Evolutionary conservation across 2,113 vertebrate genomes (phyloP), one percentile per base, ranked within the genome.

Genomic region (Pantherophis guttatus): DNA sequence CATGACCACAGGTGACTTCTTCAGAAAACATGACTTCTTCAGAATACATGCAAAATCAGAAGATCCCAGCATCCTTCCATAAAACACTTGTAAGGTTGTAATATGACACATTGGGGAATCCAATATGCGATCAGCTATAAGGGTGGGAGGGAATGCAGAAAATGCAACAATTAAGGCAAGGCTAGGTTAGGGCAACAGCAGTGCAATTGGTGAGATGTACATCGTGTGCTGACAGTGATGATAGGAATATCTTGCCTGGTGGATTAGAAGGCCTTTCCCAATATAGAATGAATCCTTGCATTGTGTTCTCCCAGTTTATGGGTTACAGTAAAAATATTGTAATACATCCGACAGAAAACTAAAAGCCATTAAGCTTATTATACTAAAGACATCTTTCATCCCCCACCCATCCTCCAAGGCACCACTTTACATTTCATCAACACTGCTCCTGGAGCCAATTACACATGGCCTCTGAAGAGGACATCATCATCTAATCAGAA

Each of bases 401-500:
- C 85, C 87, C n/a, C 29, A 58, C n/a, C 26, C 52, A 33, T 44
- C 65, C 65, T 90, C 91, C 87, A 39, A 90, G 11, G 70, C 54
- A 89, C 0, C 1, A 8, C 44, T 88, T 85, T 87, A 4, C 0
- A 90, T 17, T 13, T 33, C 10, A 0, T 17, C 21, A 54, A 21
- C 24, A 75, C 26, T 91, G 1, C 21, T 65, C 50, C 29, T 54
- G 44, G 70, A 57, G 54, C 55, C 48, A 0, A 12, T 0, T 0
- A 2, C 23, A 55, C 7, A 48, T 3, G 4, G 53, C 87, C 59
- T 88, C 55, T 5, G 13, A 10, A 15, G 59, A 21, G 7, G 53
- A 48, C 33, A 54, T 1, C 86, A 24, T 86, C 50, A 48, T 85
- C 95, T 29, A 97, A 93, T 95, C 91, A 0, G 95, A 95, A 86